Conservation (phyloP, 1,140 invertebrate species). For the Metopolophium dirhodum region DNA sequence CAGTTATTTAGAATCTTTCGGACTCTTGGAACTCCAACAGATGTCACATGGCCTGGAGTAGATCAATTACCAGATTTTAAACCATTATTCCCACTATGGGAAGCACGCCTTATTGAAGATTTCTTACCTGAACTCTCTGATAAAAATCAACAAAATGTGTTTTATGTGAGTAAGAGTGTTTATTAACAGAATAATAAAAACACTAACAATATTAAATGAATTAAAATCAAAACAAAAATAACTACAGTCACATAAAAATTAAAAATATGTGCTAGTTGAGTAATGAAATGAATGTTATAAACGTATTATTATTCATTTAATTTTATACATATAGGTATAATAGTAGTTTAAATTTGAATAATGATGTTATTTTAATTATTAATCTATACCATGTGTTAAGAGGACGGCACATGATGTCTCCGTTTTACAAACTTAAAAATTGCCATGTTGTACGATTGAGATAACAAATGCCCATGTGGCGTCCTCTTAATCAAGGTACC, state of each 20-base stretch:
- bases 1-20: conserved; percentile 93
- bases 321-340: background rate
- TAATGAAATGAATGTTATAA: background rate
- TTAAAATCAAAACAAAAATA: conserved; percentile 24
- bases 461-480: too few species aligned
- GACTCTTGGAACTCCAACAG: conserved; percentile 87
- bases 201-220: background rate
- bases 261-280: conserved; percentile 5
- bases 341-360: background rate
- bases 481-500: too few species aligned
- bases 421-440: too few species aligned
- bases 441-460: too few species aligned
- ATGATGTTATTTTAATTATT: background rate
- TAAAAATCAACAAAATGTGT: conserved; percentile 67
- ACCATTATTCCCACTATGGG: conserved; percentile 87
- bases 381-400: background rate
- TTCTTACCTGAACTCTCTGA: conserved; percentile 68
- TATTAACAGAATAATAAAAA: conserved; percentile 34
- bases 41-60: conserved; percentile 83
- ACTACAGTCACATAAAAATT: background rate
- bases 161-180: conserved; percentile 68
- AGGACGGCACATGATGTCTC: too few species aligned
- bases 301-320: background rate
- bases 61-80: conserved; percentile 87
- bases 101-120: conserved; percentile 67